Evolutionary conservation across 2,797 vertebrate genomes (phyloP).

Genomic region (Sebastes matsubarae): DNA sequence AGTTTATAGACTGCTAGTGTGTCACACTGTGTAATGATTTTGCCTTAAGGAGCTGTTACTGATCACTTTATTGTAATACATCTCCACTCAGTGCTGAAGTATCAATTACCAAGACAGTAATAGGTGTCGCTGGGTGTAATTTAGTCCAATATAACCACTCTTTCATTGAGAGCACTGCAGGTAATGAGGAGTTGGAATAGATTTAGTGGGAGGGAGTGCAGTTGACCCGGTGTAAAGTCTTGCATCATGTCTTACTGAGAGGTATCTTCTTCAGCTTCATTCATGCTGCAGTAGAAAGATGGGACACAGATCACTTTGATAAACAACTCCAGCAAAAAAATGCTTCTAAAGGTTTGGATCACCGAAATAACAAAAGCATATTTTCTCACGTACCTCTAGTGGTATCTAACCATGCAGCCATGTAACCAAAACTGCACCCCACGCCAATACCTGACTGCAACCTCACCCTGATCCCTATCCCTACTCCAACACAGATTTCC

Average conservation of each 20-base stretch:
- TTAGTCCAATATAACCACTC: too few relatives aligned
- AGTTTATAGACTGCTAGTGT: conserved; percentile 56
- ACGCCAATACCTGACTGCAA: neutral
- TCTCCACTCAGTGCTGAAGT: conserved; percentile 13
- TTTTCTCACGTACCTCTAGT: neutral
- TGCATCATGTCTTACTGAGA: neutral
- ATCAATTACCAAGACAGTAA: conserved; percentile 37
- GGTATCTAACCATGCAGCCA: neutral
- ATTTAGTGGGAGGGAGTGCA: neutral
- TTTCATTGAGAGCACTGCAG: too few relatives aligned
- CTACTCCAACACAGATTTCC: neutral
- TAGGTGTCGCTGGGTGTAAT: neutral
- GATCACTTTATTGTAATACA: neutral
- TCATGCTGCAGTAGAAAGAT: neutral
- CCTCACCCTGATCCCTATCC: neutral
- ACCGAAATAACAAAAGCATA: neutral
- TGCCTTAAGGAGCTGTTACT: conserved; percentile 35
- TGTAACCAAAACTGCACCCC: neutral
- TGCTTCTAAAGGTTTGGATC: neutral
- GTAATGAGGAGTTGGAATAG: neutral
- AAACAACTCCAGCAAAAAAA: too few relatives aligned
- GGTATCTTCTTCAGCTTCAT: neutral
- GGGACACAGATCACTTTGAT: too few relatives aligned
- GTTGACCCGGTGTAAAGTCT: neutral
- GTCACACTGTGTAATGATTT: conserved; percentile 42